Evolutionary conservation across 1,140 invertebrate species (phyloP), one percentile per base, ranked within the genome.

Genomic region (Glomeris maerens): DNA sequence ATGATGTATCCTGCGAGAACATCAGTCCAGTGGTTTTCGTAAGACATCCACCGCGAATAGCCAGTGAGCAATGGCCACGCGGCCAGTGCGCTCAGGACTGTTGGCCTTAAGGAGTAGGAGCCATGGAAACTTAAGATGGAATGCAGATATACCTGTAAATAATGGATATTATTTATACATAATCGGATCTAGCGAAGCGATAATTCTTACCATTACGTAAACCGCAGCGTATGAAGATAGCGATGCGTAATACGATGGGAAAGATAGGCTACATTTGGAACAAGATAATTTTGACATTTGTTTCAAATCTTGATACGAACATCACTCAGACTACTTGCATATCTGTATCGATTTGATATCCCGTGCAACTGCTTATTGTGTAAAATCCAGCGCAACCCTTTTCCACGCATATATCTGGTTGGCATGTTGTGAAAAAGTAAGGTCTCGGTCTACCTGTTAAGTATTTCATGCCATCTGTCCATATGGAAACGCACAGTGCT

Each of bases 191-290:
- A n/a, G n/a, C n/a, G n/a, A n/a, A n/a, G 31, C 7, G 5, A 7
- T 26, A 27, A 20, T 48, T 46, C 4, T 47, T 38, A 48, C 47
- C 47, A 48, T 48, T 48, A 36, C 39, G 21, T 48, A 48, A 39
- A 45, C 47, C 10, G 47, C 47, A 5, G 47, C 27, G 26, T 48
- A 48, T 3, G 47, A 48, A 23, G 47, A 48, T 3, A 48, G 23
- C 23, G 47, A 39, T 4, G 47, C 47, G 39, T 48, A 48, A 48
- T 36, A 48, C 3, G 38, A 48, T 3, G 47, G 47, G 23, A 48
- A 48, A n/a, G 47, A 48, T 23, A 48, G 21, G n/a, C 47, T 48
- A 36, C 3, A 48, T 36, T 36, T n/a, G 3, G 31, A 46, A 7
- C 5, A 46, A n/a, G n/a, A n/a, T n/a, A n/a, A n/a, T n/a, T n/a